phyloP scores from a whole-genome alignment of 2,113 vertebrate genomes.

The Haemorhous mexicanus region DNA sequence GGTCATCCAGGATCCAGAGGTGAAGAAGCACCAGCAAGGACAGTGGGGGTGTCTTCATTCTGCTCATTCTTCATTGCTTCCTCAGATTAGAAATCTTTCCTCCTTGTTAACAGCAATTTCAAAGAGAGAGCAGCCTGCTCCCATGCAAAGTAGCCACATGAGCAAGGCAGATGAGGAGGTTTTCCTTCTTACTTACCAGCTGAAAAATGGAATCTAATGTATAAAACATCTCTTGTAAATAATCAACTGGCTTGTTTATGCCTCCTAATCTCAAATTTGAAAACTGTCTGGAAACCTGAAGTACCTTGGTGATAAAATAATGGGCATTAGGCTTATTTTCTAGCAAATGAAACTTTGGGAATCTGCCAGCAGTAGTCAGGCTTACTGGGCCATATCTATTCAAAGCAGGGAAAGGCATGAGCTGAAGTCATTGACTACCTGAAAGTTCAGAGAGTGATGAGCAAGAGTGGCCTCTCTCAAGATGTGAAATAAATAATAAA shows the following conservation, averaged over 20 bases:
- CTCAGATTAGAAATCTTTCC: background rate
- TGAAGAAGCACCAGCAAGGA: background rate
- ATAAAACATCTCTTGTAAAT: background rate
- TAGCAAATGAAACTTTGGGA: background rate
- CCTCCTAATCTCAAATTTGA: conserved; percentile 11
- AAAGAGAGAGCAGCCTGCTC: background rate
- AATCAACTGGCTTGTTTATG: background rate
- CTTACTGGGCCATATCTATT: conserved; percentile 18
- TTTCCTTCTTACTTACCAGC: background rate
- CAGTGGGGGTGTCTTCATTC: background rate
- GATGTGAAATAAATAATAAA: conserved; percentile 27
- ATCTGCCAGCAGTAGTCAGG: background rate
- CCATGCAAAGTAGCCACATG: background rate
- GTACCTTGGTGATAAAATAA: background rate
- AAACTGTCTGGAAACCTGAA: conserved; percentile 1
- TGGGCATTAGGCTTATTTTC: background rate
- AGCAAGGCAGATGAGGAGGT: background rate
- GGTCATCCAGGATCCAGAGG: background rate
- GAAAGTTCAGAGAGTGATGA: background rate
- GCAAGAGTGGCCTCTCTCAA: background rate
- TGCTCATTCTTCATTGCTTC: background rate
- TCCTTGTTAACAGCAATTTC: background rate
- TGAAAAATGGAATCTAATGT: conserved; percentile 4
- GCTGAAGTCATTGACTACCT: background rate
- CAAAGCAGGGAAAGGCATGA: background rate